Conservation (phyloP, 1,140 invertebrate species). For the Belonocnema kinseyi region DNA sequence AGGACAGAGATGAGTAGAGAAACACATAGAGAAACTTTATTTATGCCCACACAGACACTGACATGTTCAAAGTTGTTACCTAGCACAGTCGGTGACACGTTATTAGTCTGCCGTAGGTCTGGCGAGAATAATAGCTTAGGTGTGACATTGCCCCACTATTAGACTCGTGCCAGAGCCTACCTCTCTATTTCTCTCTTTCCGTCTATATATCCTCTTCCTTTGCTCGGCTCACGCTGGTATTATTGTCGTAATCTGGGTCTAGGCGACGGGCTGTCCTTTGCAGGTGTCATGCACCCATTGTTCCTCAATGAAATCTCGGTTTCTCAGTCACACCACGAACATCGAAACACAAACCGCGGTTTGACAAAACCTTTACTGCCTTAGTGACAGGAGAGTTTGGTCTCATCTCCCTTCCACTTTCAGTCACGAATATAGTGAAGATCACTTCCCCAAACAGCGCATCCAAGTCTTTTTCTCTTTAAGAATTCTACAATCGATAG, state of each 20-base stretch:
- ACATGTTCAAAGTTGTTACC: constrained; percentile 47
- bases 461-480: neutral
- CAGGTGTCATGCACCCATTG: constrained; percentile 67
- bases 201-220: constrained; percentile 46
- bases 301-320: constrained; percentile 65
- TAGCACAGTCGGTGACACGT: constrained; percentile 63
- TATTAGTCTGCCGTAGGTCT: constrained; percentile 70
- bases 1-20: constrained; percentile 40
- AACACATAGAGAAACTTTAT: neutral
- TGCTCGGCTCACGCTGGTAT: constrained; percentile 50
- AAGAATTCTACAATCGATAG: neutral
- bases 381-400: neutral
- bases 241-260: constrained; percentile 68
- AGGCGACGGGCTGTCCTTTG: constrained; percentile 59
- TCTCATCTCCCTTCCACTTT: constrained; percentile 38
- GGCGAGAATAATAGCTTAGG: constrained; percentile 69
- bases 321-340: constrained; percentile 51
- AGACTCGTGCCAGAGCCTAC: constrained; percentile 61
- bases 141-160: constrained; percentile 70
- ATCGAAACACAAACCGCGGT: constrained; percentile 33
- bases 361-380: constrained; percentile 56
- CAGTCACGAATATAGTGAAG: constrained; percentile 40
- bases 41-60: constrained; percentile 18
- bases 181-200: constrained; percentile 34
- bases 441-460: constrained; percentile 6